Base-by-base conservation (phyloP, 2,113 vertebrate genomes). In the Perognathus longimembris region DNA sequence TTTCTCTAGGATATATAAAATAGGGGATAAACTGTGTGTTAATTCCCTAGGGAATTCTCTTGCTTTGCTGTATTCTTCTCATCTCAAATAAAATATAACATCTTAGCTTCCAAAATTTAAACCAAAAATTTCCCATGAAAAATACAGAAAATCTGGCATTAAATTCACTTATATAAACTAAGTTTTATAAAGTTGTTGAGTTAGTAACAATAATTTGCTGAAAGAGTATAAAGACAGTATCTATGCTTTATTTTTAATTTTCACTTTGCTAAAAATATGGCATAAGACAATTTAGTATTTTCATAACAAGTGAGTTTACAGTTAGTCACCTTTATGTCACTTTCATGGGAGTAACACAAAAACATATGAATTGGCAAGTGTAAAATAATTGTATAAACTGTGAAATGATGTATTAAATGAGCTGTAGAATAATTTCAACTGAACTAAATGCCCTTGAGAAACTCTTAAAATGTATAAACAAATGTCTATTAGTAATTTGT, bases 101-200 rank as follows among this genome's bases (percentile, higher is more conserved):
- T 1, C 6, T 14, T 84, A 76, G 24, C 32, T 81, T 66, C 5
- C 32, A 64, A 40, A 75, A 66, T 71, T 84, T 90, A 88, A 54
- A 71, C 34, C n/a, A 61, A 69, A 73, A 22, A 9, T 61, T 92
- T 80, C 40, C 24, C 45, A 14, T 57, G 76, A 32, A 88, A 95
- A 88, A 87, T 69, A 74, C 88, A 45, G 45, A 45, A 24, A 2
- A 93, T 15, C 0, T 64, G 80, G 79, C 30, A 32, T 76, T 63
- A 90, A 63, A 84, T 75, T 83, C 30, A 69, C 82, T 74, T 92
- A 38, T n/a, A 70, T 83, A 85, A 81, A 38, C 7, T 24, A 57
- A 70, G 5, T 1, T 74, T 54, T 85, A 4, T 21, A 90, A 84
- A 61, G 54, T 70, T 79, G 12, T 54, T 64, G 64, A 34, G 10